phyloP scores from a whole-genome alignment of 2,113 vertebrate genomes.

The Stigmatopora nigra region DNA sequence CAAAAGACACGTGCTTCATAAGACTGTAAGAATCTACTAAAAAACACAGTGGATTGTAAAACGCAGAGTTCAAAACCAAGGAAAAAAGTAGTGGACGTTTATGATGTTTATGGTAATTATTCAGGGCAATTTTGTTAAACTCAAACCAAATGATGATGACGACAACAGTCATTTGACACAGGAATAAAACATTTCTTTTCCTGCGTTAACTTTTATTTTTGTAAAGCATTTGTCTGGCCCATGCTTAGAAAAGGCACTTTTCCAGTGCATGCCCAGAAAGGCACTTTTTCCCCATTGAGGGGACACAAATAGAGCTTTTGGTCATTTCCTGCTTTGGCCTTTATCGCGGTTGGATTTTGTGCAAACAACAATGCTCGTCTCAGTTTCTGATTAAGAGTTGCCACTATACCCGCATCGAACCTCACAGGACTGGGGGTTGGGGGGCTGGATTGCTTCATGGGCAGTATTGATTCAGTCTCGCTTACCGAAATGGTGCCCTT shows the following conservation, averaged over 20 bases:
- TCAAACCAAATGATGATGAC: too few species aligned
- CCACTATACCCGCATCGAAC: slow-evolving; percentile 22
- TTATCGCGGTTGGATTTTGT: slow-evolving; percentile 41
- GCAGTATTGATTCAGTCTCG: slow-evolving; percentile 53
- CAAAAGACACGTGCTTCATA: too few species aligned
- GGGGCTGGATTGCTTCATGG: slow-evolving; percentile 21
- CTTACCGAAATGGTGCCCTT: slow-evolving; percentile 31
- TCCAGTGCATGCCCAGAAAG: slow-evolving; percentile 32
- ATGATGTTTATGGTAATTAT: too few species aligned
- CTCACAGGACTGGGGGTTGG: slow-evolving; percentile 24
- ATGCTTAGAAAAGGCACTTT: slow-evolving; percentile 28
- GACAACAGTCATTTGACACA: too few species aligned
- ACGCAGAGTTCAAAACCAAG: too few species aligned
- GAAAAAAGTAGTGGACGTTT: too few species aligned
- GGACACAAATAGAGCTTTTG: slow-evolving; percentile 56
- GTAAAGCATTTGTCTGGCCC: slow-evolving; percentile 24
- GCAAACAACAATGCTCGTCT: slow-evolving; percentile 36
- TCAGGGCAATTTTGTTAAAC: too few species aligned
- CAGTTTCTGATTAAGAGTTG: slow-evolving; percentile 25
- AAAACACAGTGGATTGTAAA: too few species aligned
- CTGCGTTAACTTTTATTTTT: slow-evolving; percentile 16
- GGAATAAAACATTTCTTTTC: too few species aligned
- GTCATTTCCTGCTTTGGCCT: slow-evolving; percentile 57
- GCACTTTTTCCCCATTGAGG: slow-evolving; percentile 26
- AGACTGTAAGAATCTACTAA: too few species aligned